Conservation (phyloP, 2,888 invertebrate species). For the Hirudinaria manillensis region DNA sequence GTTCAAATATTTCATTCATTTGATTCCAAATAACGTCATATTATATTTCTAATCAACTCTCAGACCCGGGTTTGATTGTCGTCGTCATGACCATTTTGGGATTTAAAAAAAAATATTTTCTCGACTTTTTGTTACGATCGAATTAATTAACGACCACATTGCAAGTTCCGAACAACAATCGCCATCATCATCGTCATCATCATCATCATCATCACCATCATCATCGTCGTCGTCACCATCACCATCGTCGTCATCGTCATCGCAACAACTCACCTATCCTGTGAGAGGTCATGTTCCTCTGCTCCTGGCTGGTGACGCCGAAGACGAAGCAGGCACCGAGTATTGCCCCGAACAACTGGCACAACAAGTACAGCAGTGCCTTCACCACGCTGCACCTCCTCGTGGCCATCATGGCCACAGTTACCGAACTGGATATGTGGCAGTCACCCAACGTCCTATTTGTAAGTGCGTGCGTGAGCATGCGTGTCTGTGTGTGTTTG, state of each 20-base stretch:
- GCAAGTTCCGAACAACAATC: too few relatives aligned
- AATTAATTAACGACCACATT: too few relatives aligned
- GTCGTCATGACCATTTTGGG: too few relatives aligned
- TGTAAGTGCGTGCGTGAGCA: neutral
- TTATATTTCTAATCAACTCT: too few relatives aligned
- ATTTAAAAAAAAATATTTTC: too few relatives aligned
- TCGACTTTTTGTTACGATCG: too few relatives aligned
- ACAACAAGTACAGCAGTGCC: conserved; percentile 28
- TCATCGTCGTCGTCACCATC: conserved; percentile 28
- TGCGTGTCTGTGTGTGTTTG: neutral
- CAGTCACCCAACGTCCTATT: conserved; percentile 43
- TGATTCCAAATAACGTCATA: too few relatives aligned
- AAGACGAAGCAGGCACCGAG: conserved; percentile 41
- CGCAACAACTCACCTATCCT: conserved; percentile 13
- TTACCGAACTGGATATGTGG: conserved; percentile 54
- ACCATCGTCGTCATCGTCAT: conserved; percentile 27
- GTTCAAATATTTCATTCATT: too few relatives aligned
- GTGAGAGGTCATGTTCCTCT: conserved; percentile 10
- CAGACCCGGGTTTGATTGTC: too few relatives aligned
- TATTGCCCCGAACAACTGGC: conserved; percentile 35
- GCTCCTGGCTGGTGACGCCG: conserved; percentile 25
- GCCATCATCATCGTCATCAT: conserved; percentile 9
- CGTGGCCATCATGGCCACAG: conserved; percentile 38
- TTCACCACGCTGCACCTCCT: conserved; percentile 30
- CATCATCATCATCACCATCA: conserved; percentile 19